Percentiles rank a stretch among this genome's conserved stretches.
These are phyloP conservation scores for Nomada flava DNA, from an alignment of 2,888 invertebrate species.

Conservation along the genomic window DNA sequence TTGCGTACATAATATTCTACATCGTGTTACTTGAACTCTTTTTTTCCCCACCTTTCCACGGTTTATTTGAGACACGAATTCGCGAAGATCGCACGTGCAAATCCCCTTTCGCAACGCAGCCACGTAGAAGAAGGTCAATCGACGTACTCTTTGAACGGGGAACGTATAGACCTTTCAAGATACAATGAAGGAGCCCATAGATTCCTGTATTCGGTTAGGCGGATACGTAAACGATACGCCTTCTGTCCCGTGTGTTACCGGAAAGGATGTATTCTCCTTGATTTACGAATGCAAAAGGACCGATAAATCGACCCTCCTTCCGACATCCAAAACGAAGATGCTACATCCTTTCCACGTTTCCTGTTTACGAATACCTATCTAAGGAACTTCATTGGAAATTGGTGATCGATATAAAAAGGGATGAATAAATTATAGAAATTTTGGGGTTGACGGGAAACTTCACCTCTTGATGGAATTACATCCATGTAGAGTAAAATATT, in stretches of 20 bases:
- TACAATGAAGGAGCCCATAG: conserved; percentile 62
- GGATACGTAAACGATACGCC: conserved; percentile 69
- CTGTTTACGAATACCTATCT: conserved; percentile 27
- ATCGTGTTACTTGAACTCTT: conserved; percentile 11
- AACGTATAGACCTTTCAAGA: conserved; percentile 54
- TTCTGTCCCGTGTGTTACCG: conserved; percentile 70
- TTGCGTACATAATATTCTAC: conserved; percentile 49
- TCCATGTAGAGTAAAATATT: background rate
- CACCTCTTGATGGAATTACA: no score
- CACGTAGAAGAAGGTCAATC: conserved; percentile 37
- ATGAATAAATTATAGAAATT: background rate
- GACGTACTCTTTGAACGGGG: conserved; percentile 22
- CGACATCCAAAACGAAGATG: conserved; percentile 62
- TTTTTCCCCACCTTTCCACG: background rate
- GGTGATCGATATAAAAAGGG: conserved; percentile 14
- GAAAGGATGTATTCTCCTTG: conserved; percentile 78
- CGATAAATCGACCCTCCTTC: conserved; percentile 69
- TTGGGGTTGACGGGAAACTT: no score
- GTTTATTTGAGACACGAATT: background rate
- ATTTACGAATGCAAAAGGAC: conserved; percentile 74
- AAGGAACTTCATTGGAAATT: background rate
- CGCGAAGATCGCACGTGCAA: background rate
- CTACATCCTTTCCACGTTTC: conserved; percentile 53
- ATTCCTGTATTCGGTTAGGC: conserved; percentile 62
- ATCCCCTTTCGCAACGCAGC: background rate